phyloP scores from a whole-genome alignment of 1,140 invertebrate species.

The Tyrophagus putrescentiae region DNA sequence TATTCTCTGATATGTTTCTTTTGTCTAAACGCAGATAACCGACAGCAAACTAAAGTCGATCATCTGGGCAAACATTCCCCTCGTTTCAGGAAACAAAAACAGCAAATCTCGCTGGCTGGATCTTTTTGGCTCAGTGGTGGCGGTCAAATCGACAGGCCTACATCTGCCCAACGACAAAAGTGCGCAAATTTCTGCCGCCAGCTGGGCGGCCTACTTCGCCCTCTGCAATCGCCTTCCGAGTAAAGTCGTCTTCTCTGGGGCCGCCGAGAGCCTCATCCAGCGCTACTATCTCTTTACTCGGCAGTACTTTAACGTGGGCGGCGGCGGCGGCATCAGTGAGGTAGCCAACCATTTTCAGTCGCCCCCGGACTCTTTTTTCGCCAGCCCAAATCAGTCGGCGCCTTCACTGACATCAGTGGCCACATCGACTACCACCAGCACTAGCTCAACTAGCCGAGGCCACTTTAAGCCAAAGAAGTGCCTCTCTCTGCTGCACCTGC shows the following conservation, averaged over 20 bases:
- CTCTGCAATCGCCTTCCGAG: too few species aligned
- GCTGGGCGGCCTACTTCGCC: neutral
- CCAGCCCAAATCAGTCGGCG: neutral
- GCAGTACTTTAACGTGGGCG: neutral
- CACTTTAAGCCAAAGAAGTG: too few species aligned
- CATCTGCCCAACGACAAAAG: neutral
- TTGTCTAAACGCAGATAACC: neutral
- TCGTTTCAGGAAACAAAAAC: neutral
- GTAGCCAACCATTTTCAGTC: neutral
- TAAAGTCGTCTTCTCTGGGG: too few species aligned
- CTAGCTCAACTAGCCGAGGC: too few species aligned
- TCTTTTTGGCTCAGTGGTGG: neutral
- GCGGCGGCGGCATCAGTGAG: neutral
- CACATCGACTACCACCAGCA: too few species aligned
- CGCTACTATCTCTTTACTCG: neutral
- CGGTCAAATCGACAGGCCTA: neutral
- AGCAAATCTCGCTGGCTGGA: neutral
- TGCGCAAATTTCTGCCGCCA: too few species aligned
- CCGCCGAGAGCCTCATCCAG: neutral
- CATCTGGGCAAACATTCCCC: slow-evolving; percentile 5
- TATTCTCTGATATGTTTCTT: neutral
- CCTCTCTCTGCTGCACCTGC: too few species aligned
- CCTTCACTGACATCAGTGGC: too few species aligned
- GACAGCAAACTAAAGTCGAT: neutral
- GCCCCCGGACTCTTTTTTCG: neutral